Percentiles rank a stretch among this genome's conserved stretches.
phyloP scores from a whole-genome alignment of 2,797 vertebrate species.

The Sciurus vulgaris region DNA sequence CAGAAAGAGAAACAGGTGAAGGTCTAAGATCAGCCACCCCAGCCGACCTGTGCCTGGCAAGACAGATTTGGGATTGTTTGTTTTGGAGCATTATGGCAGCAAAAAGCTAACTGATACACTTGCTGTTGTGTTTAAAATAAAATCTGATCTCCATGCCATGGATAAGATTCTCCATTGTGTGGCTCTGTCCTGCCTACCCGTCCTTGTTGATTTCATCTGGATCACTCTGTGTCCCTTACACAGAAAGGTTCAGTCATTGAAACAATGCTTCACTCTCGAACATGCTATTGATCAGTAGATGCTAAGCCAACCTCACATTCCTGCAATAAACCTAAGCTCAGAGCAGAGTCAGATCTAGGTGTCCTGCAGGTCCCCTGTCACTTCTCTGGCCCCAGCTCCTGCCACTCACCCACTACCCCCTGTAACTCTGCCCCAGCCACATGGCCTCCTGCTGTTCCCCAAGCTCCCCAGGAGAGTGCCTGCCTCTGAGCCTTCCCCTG shows the following conservation, averaged over 20 bases:
- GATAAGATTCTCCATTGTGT: neutral
- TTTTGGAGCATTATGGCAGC: neutral
- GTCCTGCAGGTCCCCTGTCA: neutral
- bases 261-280: neutral
- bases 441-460: neutral
- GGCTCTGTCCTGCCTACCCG: neutral
- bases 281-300: neutral
- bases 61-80: neutral
- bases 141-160: neutral
- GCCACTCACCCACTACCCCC: neutral
- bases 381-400: neutral
- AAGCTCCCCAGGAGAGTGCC: neutral
- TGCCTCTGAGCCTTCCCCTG: neutral
- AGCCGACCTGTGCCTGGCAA: neutral
- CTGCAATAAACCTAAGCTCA: conserved; percentile 7
- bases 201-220: neutral
- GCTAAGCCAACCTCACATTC: conserved; percentile 45
- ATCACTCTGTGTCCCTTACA: neutral
- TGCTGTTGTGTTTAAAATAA: neutral
- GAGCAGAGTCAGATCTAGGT: neutral
- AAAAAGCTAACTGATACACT: neutral
- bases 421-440: neutral
- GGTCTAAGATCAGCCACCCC: neutral
- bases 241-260: neutral
- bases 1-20: neutral